These are phyloP conservation scores for Tenebrosternarchus preto DNA, from an alignment of 2,113 vertebrate genomes.

Conservation along the genomic window DNA sequence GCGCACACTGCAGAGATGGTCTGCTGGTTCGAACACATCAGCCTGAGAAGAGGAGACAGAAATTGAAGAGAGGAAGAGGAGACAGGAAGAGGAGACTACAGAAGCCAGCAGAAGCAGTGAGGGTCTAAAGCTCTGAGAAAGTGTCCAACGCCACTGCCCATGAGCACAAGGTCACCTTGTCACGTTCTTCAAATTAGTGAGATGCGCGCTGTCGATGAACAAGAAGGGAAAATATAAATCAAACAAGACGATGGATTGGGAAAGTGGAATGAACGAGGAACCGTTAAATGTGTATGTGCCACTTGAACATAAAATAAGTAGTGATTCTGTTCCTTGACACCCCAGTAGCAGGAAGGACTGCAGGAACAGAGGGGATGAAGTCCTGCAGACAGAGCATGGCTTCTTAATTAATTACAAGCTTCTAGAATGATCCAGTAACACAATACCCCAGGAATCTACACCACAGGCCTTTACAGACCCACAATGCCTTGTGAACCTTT, in stretches of 20 bases:
- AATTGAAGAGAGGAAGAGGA: not conserved
- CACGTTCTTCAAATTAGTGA: slow-evolving; percentile 82
- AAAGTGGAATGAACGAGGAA: not conserved
- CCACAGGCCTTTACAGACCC: not conserved
- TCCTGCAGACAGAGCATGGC: not conserved
- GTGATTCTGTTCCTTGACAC: not conserved
- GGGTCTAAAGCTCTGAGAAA: slow-evolving; percentile 4
- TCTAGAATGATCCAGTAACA: slow-evolving; percentile 3
- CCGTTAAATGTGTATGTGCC: not conserved
- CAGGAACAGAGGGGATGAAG: not conserved
- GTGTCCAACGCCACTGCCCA: slow-evolving; percentile 71
- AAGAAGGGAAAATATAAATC: slow-evolving; percentile 44
- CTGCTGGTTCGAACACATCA: slow-evolving; percentile 11
- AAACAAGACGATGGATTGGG: not conserved
- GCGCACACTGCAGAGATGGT: not conserved
- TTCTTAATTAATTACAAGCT: slow-evolving; percentile 1
- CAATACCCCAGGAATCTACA: not conserved
- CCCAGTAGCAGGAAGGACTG: not conserved
- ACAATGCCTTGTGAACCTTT: not conserved
- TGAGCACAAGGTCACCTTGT: slow-evolving; percentile 79
- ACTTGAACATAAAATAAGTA: too few relatives aligned
- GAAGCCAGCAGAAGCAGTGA: slow-evolving; percentile 7
- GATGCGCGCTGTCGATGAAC: slow-evolving; percentile 81
- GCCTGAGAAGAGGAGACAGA: not conserved
- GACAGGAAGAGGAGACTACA: slow-evolving; percentile 14